Evolutionary conservation across 2,113 vertebrate species (phyloP).

Genomic region (Synodontis membranacea): DNA sequence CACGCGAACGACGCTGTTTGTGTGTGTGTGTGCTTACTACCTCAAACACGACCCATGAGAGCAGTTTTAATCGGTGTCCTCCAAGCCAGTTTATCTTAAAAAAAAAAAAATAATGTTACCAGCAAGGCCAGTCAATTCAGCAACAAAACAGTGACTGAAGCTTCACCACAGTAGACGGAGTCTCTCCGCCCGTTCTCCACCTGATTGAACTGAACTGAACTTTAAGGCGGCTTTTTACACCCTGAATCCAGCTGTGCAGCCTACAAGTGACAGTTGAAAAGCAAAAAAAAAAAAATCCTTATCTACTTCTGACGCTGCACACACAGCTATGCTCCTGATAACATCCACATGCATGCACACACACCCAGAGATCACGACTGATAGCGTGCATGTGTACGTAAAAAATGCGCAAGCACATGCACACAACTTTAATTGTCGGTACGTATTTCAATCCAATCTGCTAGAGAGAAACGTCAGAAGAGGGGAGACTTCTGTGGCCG

Average conservation of each 20-base stretch:
- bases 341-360: constrained; percentile 8
- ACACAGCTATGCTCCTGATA: constrained; percentile 37
- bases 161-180: not conserved
- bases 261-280: constrained; percentile 4
- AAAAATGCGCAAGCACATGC: not conserved
- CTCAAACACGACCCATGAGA: not conserved
- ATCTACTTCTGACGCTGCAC: constrained; percentile 20
- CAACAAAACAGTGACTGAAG: not conserved
- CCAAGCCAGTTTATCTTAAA: not conserved
- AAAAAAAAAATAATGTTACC: not conserved
- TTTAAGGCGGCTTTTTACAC: not conserved
- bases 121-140: not conserved
- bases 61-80: not conserved
- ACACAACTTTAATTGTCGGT: not conserved
- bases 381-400: not conserved
- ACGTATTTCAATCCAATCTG: not conserved
- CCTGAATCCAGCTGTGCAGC: not conserved
- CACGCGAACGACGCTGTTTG: not conserved
- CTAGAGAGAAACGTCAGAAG: not conserved
- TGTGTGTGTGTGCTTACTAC: not conserved
- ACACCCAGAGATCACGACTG: not conserved
- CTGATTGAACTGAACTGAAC: not conserved
- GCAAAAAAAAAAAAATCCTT: not conserved
- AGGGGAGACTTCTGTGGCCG: not conserved
- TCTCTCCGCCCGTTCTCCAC: not conserved